Evolutionary conservation across 2,888 invertebrate genomes (phyloP).

Genomic region (Scaptomyza polygonia): DNA sequence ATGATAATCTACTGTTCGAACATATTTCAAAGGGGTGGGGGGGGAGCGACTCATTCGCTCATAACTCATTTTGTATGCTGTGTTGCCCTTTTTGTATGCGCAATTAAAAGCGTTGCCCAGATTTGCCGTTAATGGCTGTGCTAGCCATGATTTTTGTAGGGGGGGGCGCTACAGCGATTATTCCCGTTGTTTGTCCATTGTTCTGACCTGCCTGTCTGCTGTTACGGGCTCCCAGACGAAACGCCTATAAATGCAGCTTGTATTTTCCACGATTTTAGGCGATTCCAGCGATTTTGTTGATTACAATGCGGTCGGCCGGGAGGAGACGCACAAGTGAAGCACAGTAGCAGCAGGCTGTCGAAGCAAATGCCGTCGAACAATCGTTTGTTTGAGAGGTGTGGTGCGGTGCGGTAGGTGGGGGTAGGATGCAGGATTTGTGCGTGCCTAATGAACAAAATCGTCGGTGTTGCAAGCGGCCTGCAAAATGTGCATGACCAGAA

Average conservation of each 20-base stretch:
- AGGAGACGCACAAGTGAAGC: constrained; percentile 14
- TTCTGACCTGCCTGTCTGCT: constrained; percentile 12
- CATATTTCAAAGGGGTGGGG: too few species aligned
- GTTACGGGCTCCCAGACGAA: constrained; percentile 39
- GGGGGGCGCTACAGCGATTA: too few species aligned
- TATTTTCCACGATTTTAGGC: constrained; percentile 57
- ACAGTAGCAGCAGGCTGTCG: constrained; percentile 10
- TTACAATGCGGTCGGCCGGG: constrained; percentile 66
- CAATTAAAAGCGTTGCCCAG: constrained; percentile 79
- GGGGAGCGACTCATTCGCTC: neutral
- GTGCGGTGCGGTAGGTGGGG: too few species aligned
- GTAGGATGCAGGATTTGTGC: constrained; percentile 50
- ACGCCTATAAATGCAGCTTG: constrained; percentile 54
- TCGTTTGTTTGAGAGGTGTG: constrained; percentile 15
- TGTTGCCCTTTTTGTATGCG: constrained; percentile 64
- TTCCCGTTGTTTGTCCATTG: constrained; percentile 54
- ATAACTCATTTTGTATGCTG: constrained; percentile 65
- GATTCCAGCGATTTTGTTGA: constrained; percentile 76
- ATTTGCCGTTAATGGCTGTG: constrained; percentile 74
- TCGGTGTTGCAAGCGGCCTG: constrained; percentile 63
- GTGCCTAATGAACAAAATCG: constrained; percentile 79
- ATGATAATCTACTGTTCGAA: neutral
- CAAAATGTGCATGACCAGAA: constrained; percentile 79
- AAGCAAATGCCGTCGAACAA: constrained; percentile 41
- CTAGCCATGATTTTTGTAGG: constrained; percentile 59